These are phyloP conservation scores for Zaprionus bogoriensis DNA, from an alignment of 2,888 invertebrate species.

Conservation along the genomic window DNA sequence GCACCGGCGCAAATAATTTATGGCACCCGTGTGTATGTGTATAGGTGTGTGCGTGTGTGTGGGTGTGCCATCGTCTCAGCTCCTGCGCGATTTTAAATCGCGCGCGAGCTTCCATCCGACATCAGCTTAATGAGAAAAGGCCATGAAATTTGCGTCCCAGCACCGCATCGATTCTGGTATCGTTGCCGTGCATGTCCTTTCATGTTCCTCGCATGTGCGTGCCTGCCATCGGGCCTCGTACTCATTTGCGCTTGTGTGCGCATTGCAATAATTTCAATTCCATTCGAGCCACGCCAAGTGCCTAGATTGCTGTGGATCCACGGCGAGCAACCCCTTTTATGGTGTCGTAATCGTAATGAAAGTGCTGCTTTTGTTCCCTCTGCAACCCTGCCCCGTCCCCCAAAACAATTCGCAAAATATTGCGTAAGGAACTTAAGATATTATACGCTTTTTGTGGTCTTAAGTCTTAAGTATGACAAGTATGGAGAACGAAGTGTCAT, in stretches of 20 bases:
- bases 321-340: slow-evolving; percentile 44
- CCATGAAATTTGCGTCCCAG: slow-evolving; percentile 55
- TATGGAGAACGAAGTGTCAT: background rate
- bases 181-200: slow-evolving; percentile 25
- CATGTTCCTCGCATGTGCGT: slow-evolving; percentile 46
- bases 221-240: slow-evolving; percentile 31
- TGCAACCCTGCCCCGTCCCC: background rate
- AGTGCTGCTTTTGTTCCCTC: slow-evolving; percentile 2
- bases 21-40: slow-evolving; percentile 66
- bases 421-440: background rate
- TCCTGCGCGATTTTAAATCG: slow-evolving; percentile 31
- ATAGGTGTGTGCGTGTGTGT: slow-evolving; percentile 3
- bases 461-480: background rate
- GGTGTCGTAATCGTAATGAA: slow-evolving; percentile 16
- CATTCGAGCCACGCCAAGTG: slow-evolving; percentile 18
- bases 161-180: slow-evolving; percentile 29
- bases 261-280: slow-evolving; percentile 65
- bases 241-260: slow-evolving; percentile 68
- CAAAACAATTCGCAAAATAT: background rate
- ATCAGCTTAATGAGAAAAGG: slow-evolving; percentile 70
- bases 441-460: no score
- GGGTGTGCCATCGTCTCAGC: background rate
- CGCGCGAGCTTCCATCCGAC: slow-evolving; percentile 47
- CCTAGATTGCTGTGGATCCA: background rate
- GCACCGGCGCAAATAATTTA: slow-evolving; percentile 64